A percentile compares a stretch with the other conserved stretches of the same genome.
Conservation (phyloP, 2,797 vertebrate genomes). For the Lutjanus argentimaculatus region DNA sequence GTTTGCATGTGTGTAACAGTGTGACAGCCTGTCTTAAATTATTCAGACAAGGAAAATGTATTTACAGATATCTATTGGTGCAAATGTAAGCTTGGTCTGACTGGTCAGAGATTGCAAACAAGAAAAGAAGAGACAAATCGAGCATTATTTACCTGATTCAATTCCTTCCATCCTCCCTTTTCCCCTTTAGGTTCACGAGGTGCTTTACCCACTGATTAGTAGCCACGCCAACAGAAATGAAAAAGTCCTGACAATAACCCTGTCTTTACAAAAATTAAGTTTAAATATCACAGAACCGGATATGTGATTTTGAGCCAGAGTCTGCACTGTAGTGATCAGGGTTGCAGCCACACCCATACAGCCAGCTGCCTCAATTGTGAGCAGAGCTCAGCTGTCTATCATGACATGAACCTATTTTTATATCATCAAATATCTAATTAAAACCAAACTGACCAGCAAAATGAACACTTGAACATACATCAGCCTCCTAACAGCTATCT, state of each 20-base stretch:
- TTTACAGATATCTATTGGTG: not conserved
- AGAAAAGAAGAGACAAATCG: not conserved
- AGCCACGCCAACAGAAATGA: not conserved
- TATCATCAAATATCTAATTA: too few species aligned
- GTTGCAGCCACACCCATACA: too few species aligned
- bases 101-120: not conserved
- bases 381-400: too few species aligned
- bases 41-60: not conserved
- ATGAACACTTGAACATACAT: too few species aligned
- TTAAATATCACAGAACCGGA: too few species aligned
- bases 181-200: not conserved
- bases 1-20: constrained; percentile 4
- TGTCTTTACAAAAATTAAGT: too few species aligned
- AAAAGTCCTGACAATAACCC: not conserved
- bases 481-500: too few species aligned
- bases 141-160: not conserved
- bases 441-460: too few species aligned
- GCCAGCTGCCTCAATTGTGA: too few species aligned
- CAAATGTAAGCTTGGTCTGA: not conserved
- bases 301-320: too few species aligned
- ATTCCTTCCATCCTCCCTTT: not conserved
- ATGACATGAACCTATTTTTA: too few species aligned
- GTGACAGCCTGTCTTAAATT: constrained; percentile 14
- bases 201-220: not conserved
- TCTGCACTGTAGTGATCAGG: too few species aligned